Conservation (phyloP, 2,113 vertebrate species). For the Tretioscincus oriximinensis region DNA sequence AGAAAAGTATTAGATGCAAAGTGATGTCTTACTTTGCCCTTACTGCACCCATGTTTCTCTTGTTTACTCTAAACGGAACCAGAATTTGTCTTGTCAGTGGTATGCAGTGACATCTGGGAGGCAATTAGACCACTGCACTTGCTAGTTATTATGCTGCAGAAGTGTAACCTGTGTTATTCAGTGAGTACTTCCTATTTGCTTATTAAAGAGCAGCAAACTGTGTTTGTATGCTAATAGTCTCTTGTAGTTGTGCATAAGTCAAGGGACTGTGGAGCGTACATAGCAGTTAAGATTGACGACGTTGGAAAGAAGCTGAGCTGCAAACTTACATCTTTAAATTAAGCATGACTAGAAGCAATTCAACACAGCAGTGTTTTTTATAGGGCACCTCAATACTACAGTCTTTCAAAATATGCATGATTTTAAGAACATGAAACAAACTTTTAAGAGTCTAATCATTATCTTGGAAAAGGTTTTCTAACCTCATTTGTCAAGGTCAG, state of each 20-base stretch:
- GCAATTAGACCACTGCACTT: background rate
- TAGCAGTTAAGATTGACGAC: background rate
- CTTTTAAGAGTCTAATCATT: slow-evolving; percentile 52
- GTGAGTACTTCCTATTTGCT: background rate
- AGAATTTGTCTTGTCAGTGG: background rate
- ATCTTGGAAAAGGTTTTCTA: slow-evolving; percentile 48
- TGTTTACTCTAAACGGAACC: background rate
- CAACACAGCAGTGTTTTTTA: slow-evolving; percentile 50
- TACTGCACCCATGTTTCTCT: background rate
- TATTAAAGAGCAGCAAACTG: background rate
- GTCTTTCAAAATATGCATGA: slow-evolving; percentile 42
- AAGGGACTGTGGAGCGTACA: too few species aligned
- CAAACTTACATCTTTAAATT: slow-evolving; percentile 22
- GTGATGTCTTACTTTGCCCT: background rate
- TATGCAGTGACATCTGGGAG: background rate
- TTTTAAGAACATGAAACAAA: slow-evolving; percentile 47
- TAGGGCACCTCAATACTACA: slow-evolving; percentile 40
- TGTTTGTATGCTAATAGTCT: background rate
- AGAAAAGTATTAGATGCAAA: background rate
- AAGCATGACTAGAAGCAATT: slow-evolving; percentile 41
- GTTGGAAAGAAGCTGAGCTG: background rate
- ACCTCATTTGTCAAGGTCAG: slow-evolving; percentile 43
- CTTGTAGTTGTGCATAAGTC: background rate
- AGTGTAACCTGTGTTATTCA: background rate
- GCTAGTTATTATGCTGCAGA: background rate